Evolutionary conservation across 2,113 vertebrate species (phyloP).

Genomic region (Pollachius pollachius): DNA sequence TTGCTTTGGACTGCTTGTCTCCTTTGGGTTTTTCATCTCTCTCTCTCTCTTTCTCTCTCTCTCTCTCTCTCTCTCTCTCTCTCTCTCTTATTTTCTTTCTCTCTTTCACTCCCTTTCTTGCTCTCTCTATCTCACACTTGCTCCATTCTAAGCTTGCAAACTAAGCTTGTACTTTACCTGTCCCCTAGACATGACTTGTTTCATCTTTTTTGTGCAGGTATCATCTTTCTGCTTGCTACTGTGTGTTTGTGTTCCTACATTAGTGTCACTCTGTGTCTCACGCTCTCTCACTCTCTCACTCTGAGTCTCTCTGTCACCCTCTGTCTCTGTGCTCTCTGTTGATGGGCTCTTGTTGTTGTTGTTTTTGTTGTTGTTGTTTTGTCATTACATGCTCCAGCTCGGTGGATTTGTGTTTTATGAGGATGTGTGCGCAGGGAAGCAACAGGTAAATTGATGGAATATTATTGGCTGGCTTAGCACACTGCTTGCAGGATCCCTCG

Average conservation of each 20-base stretch:
- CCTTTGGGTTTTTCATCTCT: neutral
- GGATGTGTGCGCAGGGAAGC: constrained; percentile 65
- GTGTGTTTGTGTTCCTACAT: constrained; percentile 29
- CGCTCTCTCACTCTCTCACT: constrained; percentile 27
- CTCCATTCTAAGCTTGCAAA: too few relatives aligned
- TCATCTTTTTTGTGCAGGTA: too few relatives aligned
- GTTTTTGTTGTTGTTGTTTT: constrained; percentile 48
- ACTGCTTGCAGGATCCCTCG: constrained; percentile 24
- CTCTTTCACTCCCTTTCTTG: constrained; percentile 26
- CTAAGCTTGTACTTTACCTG: too few relatives aligned
- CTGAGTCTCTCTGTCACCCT: constrained; percentile 18
- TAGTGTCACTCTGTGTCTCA: constrained; percentile 28
- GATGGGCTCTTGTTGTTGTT: constrained; percentile 39
- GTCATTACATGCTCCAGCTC: constrained; percentile 72
- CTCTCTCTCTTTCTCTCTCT: neutral
- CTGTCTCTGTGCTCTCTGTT: constrained; percentile 44
- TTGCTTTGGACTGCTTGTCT: constrained; percentile 1
- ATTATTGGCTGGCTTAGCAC: constrained; percentile 30
- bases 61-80: constrained; percentile 5
- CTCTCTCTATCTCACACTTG: constrained; percentile 29
- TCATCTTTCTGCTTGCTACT: constrained; percentile 2
- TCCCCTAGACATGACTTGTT: too few relatives aligned
- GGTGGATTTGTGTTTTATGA: constrained; percentile 72
- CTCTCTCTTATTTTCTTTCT: constrained; percentile 17
- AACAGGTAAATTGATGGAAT: constrained; percentile 66